Evolutionary conservation across 2,113 vertebrate genomes (phyloP).

Genomic region (Pseudopipra pipra): DNA sequence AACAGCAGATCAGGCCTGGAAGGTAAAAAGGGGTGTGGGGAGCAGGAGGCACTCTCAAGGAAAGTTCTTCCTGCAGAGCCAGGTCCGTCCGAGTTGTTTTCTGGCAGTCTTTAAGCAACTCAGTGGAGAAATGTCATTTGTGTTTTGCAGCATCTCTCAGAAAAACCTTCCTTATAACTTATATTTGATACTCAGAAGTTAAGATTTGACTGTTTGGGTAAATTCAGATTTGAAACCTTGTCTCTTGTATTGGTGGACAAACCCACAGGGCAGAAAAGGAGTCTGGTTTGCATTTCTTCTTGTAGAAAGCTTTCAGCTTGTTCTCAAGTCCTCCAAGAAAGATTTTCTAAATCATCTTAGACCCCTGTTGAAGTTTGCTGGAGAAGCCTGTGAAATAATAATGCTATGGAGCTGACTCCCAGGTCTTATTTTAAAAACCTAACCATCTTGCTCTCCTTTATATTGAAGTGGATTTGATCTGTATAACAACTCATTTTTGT

Average conservation of each 20-base stretch:
- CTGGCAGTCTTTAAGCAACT: neutral
- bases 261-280: neutral
- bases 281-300: neutral
- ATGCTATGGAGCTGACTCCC: neutral
- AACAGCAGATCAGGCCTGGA: conserved; percentile 42
- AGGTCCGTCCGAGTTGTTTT: neutral
- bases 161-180: neutral
- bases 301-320: neutral
- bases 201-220: neutral
- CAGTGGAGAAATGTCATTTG: neutral
- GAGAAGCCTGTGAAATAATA: neutral
- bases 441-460: neutral
- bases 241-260: neutral
- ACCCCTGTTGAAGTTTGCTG: neutral
- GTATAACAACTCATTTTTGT: neutral
- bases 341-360: neutral
- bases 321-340: neutral
- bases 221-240: neutral
- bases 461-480: neutral
- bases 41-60: neutral
- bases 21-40: neutral
- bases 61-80: neutral
- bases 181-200: neutral
- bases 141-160: neutral
- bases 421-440: neutral